Conservation (phyloP, 2,113 vertebrate genomes). For the Notarius lentiginosus region DNA sequence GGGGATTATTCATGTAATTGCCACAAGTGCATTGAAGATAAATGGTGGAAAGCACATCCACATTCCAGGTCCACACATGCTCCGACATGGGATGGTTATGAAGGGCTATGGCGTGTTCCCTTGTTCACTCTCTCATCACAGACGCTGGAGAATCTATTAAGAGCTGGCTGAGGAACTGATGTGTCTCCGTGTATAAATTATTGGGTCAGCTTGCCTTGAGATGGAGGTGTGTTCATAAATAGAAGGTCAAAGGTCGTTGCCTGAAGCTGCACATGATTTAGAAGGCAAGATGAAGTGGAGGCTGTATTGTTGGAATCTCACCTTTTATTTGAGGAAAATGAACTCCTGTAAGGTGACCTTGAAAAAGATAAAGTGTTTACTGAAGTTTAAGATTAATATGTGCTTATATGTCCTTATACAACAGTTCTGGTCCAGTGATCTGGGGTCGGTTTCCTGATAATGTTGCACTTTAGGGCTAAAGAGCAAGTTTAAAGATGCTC, state of each 20-base stretch:
- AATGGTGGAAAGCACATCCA: constrained; percentile 35
- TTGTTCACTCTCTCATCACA: constrained; percentile 1
- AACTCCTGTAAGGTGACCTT: background rate
- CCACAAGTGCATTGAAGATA: constrained; percentile 30
- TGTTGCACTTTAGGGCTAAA: too few relatives aligned
- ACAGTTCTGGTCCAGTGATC: background rate
- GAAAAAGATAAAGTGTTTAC: background rate
- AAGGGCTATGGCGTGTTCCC: background rate
- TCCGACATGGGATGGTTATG: background rate
- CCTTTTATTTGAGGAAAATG: background rate
- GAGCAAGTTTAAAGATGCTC: too few relatives aligned
- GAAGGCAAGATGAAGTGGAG: background rate
- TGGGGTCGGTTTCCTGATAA: too few relatives aligned
- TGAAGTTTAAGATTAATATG: background rate
- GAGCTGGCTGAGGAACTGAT: background rate
- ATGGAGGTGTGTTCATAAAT: background rate
- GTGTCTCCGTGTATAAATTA: constrained; percentile 23
- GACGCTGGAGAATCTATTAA: constrained; percentile 25
- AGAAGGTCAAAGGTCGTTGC: background rate
- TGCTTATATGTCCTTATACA: background rate
- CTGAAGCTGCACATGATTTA: constrained; percentile 5
- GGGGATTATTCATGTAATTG: constrained; percentile 33
- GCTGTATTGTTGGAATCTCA: background rate
- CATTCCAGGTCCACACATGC: background rate
- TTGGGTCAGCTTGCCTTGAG: constrained; percentile 16